Evolutionary conservation across 2,797 vertebrate species (phyloP).

Genomic region (Oreochromis mossambicus): DNA sequence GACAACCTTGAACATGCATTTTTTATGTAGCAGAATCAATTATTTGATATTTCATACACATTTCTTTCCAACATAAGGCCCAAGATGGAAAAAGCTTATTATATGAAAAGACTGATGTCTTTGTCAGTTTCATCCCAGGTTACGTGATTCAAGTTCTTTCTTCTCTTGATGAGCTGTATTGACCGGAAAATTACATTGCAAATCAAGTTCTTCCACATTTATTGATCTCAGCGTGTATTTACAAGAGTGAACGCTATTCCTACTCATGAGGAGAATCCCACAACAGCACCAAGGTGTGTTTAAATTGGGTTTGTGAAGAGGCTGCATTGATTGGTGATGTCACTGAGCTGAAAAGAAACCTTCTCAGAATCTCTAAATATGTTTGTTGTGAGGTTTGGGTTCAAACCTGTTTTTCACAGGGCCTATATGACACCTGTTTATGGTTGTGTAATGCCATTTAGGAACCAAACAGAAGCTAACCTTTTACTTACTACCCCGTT

Average conservation of each 20-base stretch:
- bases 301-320: neutral
- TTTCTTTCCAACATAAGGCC: neutral
- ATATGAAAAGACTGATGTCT: neutral
- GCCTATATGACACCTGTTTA: neutral
- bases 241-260: neutral
- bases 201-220: neutral
- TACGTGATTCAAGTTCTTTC: neutral
- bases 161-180: neutral
- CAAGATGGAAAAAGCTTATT: neutral
- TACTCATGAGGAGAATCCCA: neutral
- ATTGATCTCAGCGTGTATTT: conserved; percentile 3
- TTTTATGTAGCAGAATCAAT: neutral
- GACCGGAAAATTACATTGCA: neutral
- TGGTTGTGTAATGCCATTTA: neutral
- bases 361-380: neutral
- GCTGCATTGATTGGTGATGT: neutral
- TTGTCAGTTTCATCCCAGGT: neutral
- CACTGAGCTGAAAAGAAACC: neutral
- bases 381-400: neutral
- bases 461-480: neutral
- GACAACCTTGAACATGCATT: neutral
- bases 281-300: neutral
- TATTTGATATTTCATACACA: neutral
- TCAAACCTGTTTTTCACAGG: neutral
- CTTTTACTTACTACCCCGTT: neutral